Conservation (phyloP, 2,888 invertebrate species). For the Acronicta leporina region DNA sequence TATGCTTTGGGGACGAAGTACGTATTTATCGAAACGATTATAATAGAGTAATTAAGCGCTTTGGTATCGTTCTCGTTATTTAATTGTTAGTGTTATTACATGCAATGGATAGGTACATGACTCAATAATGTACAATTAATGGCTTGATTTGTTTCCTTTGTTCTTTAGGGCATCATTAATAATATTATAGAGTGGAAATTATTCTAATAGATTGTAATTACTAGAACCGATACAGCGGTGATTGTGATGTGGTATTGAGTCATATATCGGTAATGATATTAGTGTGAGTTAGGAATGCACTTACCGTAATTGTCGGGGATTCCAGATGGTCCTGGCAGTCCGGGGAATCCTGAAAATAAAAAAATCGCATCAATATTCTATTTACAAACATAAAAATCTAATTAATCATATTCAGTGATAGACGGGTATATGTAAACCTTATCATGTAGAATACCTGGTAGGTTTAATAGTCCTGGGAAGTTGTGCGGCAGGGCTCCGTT, state of each 20-base stretch:
- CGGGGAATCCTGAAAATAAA: constrained; percentile 90
- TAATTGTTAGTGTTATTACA: constrained; percentile 82
- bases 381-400: too few species aligned
- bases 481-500: constrained; percentile 91
- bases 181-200: constrained; percentile 64
- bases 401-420: too few species aligned
- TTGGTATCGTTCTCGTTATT: constrained; percentile 75
- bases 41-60: constrained; percentile 69
- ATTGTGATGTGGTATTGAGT: constrained; percentile 67
- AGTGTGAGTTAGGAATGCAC: constrained; percentile 73
- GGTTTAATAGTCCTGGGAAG: constrained; percentile 94
- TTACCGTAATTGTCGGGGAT: constrained; percentile 96
- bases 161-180: constrained; percentile 66
- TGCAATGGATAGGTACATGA: constrained; percentile 73
- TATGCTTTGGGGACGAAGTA: constrained; percentile 57
- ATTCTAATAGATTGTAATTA: constrained; percentile 69
- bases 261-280: constrained; percentile 63
- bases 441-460: constrained; percentile 90
- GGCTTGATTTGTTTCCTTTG: constrained; percentile 67
- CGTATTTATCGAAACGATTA: constrained; percentile 61
- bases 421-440: constrained; percentile 2
- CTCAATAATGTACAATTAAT: constrained; percentile 83
- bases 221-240: constrained; percentile 52
- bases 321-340: constrained; percentile 95
- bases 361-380: constrained; percentile 7